Evolutionary conservation across 2,797 vertebrate species (phyloP).

Genomic region (Nyctalus aviator): DNA sequence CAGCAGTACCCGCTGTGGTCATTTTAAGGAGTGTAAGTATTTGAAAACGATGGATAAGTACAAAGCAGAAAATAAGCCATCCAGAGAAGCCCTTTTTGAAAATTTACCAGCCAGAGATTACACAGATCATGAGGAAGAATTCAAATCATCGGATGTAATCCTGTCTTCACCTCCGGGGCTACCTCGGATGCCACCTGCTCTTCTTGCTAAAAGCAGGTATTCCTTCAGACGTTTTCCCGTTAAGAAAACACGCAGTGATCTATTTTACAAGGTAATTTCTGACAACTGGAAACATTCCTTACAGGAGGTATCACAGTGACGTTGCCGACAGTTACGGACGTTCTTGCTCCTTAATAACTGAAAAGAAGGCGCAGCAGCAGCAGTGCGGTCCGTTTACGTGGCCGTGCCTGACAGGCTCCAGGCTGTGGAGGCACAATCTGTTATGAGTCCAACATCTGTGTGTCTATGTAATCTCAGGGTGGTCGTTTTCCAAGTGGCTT

Average conservation of each 20-base stretch:
- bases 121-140: neutral
- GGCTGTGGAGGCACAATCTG: neutral
- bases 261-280: neutral
- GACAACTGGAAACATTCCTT: neutral
- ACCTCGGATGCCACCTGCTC: neutral
- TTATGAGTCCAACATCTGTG: neutral
- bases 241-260: neutral
- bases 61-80: neutral
- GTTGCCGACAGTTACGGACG: neutral
- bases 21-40: neutral
- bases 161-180: neutral
- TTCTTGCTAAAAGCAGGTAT: neutral
- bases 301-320: neutral
- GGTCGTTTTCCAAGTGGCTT: neutral
- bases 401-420: neutral
- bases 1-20: neutral
- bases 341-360: neutral
- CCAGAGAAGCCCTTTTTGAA: neutral
- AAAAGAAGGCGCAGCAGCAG: neutral
- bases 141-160: neutral
- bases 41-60: neutral
- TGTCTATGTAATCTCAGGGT: neutral
- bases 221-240: neutral
- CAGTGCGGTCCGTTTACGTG: neutral
- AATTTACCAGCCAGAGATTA: neutral